Evolutionary conservation across 2,113 vertebrate species (phyloP).

Genomic region (Mixornis gularis): DNA sequence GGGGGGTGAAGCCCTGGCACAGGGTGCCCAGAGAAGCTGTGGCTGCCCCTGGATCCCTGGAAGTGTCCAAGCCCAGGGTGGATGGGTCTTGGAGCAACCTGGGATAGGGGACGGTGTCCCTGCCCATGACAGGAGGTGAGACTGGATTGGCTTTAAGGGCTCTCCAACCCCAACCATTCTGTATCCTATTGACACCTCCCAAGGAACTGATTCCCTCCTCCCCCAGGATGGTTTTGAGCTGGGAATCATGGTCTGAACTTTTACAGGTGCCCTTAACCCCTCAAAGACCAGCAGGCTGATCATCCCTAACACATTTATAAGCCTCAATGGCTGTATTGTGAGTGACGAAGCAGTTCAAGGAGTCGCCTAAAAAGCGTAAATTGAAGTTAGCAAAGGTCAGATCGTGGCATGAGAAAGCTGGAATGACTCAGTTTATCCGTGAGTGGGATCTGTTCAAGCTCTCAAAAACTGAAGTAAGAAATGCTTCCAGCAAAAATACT

Average conservation of each 20-base stretch:
- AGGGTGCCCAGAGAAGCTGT: no score
- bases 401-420: not conserved
- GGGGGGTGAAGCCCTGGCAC: no score
- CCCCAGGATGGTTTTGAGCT: not conserved
- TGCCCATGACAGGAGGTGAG: not conserved
- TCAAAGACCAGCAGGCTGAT: not conserved
- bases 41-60: no score
- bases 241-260: not conserved
- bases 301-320: not conserved
- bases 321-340: not conserved
- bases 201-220: not conserved
- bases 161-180: not conserved
- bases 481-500: not conserved
- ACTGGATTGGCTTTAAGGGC: accelerated
- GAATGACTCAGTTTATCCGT: not conserved
- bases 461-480: not conserved
- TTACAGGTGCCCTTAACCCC: not conserved
- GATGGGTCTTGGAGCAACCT: accelerated
- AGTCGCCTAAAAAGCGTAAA: not conserved
- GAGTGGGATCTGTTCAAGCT: not conserved
- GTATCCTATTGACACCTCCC: accelerated
- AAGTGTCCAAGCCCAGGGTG: not conserved
- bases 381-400: not conserved
- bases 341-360: not conserved
- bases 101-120: not conserved